Base-by-base conservation (phyloP, 2,797 vertebrate species). In the Oryzias sinensis region DNA sequence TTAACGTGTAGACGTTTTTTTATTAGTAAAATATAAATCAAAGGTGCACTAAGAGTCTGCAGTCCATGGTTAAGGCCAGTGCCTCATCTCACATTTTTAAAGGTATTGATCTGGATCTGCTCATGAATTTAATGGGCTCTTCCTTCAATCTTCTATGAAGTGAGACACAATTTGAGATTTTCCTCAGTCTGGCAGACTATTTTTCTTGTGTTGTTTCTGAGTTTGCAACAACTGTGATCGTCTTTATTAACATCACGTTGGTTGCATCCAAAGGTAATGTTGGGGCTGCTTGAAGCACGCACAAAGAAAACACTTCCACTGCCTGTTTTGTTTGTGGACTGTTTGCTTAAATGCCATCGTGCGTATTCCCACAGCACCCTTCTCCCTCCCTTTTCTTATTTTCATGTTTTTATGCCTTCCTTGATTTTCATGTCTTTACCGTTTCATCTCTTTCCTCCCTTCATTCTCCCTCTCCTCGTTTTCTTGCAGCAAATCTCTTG, bases 401-500 rank as follows among this genome's bases (percentile, higher is more conserved):
- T 67, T 74, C 50, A 64, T 76, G 62, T 72, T 66, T 56, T 72
- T 67, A 72, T 74, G 65, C 56, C 46, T 66, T 63, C 75, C 74
- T 74, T 79, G 61, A 78, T 82, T 80, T 58, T 55, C 60, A 59
- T 27, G 14, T 74, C 71, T 69, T 71, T 72, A 68, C 70, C 1
- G 18, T 72, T 70, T 74, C 71, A 76, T 71, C 71, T 76, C 56
- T 59, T 37, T 70, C 65, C 64, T 68, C 49, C 57, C 56, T 69
- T 74, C 42, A 41, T 59, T 72, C 65, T 57, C 59, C 46, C 70
- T 56, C 64, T 79, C 52, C 50, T 82, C 56, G 70, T 63, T 62
- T 64, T 76, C 68, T 74, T 54, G 53, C 62, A 73, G 65, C 43
- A 77, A 76, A 78, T 81, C 68, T 76, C 64, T 70, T 11, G 42